Evolutionary conservation across 2,113 vertebrate species (phyloP).

Genomic region (Bufo gargarizans): DNA sequence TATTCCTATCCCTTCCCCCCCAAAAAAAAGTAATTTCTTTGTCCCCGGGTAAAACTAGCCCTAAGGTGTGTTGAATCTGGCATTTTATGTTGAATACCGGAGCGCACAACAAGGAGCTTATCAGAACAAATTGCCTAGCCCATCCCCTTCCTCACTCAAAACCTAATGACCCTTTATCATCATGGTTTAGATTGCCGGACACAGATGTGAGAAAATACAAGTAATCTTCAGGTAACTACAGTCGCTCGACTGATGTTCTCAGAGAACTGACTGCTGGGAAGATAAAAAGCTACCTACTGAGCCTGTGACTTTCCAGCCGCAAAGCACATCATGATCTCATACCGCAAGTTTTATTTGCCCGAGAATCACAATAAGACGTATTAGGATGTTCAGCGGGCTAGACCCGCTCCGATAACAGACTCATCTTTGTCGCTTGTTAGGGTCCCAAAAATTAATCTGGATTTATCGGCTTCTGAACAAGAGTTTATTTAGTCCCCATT

Average conservation of each 20-base stretch:
- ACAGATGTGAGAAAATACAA: constrained; percentile 90
- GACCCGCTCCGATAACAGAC: constrained; percentile 72
- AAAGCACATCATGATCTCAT: constrained; percentile 96
- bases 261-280: constrained; percentile 93
- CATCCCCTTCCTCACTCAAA: constrained; percentile 86
- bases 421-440: constrained; percentile 75
- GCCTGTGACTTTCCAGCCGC: constrained; percentile 87
- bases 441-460: constrained; percentile 60
- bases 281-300: constrained; percentile 98
- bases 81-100: constrained; percentile 81
- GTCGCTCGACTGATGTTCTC: constrained; percentile 88
- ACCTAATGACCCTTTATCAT: constrained; percentile 90
- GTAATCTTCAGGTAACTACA: constrained; percentile 88
- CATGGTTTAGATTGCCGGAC: constrained; percentile 87
- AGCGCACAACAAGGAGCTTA: constrained; percentile 84
- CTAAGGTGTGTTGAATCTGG: constrained; percentile 58
- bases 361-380: constrained; percentile 82
- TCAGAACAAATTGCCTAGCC: constrained; percentile 84
- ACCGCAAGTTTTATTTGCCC: constrained; percentile 88
- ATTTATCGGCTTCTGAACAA: constrained; percentile 64
- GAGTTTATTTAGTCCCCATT: constrained; percentile 17
- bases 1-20: constrained; percentile 17
- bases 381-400: constrained; percentile 80
- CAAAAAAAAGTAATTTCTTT: constrained; percentile 52
- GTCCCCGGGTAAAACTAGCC: constrained; percentile 65